A percentile compares a stretch with the other conserved stretches of the same genome.
Conservation (phyloP, 2,113 vertebrate genomes). For the Uria aalge region DNA sequence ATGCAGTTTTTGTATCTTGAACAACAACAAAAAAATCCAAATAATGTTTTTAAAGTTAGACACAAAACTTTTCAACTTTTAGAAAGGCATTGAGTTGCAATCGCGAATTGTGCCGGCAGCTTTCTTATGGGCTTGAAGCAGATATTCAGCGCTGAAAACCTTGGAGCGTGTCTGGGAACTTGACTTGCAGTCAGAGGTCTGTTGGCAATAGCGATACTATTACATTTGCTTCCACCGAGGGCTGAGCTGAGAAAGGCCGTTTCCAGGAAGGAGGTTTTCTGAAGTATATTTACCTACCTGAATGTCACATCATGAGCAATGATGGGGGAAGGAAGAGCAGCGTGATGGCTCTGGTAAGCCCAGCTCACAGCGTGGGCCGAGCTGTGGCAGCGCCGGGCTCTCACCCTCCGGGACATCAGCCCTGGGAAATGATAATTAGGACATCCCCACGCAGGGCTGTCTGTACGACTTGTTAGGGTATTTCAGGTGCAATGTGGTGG, state of each 20-base stretch:
- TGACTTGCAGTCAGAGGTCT: accelerated
- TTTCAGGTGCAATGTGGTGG: accelerated
- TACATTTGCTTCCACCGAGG: neutral
- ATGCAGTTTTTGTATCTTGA: neutral
- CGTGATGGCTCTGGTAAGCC: neutral
- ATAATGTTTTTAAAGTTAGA: neutral
- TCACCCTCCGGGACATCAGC: neutral
- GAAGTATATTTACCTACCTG: neutral
- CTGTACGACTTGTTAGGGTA: neutral
- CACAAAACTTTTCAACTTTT: neutral
- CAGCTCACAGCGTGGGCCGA: neutral
- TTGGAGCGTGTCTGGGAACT: neutral
- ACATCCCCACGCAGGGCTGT: accelerated
- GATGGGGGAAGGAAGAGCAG: neutral
- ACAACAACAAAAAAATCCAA: neutral
- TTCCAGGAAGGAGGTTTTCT: neutral
- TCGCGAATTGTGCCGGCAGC: neutral
- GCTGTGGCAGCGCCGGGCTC: accelerated
- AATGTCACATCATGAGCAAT: accelerated
- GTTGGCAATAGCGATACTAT: neutral
- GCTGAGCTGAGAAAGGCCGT: neutral
- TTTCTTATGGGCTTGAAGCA: neutral
- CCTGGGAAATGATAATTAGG: neutral
- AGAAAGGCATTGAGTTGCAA: neutral
- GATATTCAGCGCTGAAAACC: neutral